Evolutionary conservation across 1,140 invertebrate species (phyloP).

Genomic region (Meloidogyne hapla): DNA sequence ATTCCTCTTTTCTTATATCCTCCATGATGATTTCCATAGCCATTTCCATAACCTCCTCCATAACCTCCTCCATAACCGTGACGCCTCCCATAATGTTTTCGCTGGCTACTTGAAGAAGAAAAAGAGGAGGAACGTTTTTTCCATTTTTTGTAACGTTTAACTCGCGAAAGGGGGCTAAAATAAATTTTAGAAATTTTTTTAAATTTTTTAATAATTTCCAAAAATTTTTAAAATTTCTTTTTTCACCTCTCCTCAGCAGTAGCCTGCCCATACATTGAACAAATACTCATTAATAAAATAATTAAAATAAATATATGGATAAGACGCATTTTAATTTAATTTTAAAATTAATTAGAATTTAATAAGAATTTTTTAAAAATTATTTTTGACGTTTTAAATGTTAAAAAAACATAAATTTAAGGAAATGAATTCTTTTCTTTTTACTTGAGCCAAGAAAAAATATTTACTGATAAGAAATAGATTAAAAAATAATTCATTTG

Average conservation of each 20-base stretch:
- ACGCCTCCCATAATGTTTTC: background rate
- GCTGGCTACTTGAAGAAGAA: slow-evolving; percentile 14
- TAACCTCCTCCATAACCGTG: background rate
- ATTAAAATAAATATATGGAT: slow-evolving; percentile 2
- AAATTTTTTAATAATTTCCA: too few relatives aligned
- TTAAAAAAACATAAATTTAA: too few relatives aligned
- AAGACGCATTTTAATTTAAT: background rate
- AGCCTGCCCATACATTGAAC: background rate
- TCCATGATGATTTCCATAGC: background rate
- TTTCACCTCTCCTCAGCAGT: background rate
- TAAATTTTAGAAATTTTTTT: background rate
- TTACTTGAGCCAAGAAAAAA: background rate
- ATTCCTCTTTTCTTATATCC: slow-evolving; percentile 11
- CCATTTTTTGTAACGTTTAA: slow-evolving; percentile 17
- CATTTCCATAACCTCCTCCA: slow-evolving; percentile 4
- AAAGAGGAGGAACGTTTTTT: slow-evolving; percentile 18
- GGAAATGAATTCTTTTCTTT: background rate
- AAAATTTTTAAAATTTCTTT: too few relatives aligned
- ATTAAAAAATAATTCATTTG: background rate
- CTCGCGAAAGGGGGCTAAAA: background rate
- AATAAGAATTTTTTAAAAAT: background rate
- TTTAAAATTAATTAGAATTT: background rate
- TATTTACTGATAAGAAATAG: background rate
- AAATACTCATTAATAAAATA: background rate
- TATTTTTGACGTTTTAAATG: too few relatives aligned